These are phyloP conservation scores for Australoheros facetus DNA, from an alignment of 2,797 vertebrate species.

Conservation along the genomic window DNA sequence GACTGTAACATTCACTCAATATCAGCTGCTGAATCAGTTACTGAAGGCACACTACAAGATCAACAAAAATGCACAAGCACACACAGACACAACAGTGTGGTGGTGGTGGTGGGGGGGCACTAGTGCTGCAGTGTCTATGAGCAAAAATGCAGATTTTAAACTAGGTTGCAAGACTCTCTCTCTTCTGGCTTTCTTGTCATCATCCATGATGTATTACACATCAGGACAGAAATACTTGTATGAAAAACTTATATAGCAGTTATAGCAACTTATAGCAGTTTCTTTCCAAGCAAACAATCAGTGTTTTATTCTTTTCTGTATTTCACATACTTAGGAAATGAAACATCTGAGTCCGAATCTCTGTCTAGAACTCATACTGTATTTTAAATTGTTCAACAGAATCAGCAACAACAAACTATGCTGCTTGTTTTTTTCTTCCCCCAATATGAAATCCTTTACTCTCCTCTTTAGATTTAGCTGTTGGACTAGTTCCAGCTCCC, in stretches of 20 bases:
- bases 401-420: conserved; percentile 26
- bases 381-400: conserved; percentile 13
- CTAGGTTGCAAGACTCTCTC: background rate
- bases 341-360: conserved; percentile 44
- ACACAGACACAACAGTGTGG: background rate
- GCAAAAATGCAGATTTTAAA: background rate
- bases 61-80: background rate
- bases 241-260: conserved; percentile 13
- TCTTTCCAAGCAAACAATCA: conserved; percentile 44
- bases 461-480: background rate
- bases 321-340: conserved; percentile 46
- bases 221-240: background rate
- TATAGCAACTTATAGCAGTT: conserved; percentile 23
- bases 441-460: conserved; percentile 6
- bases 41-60: conserved; percentile 21
- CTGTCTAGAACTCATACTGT: conserved; percentile 25
- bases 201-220: background rate
- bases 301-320: conserved; percentile 57
- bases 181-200: background rate
- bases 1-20: conserved; percentile 69
- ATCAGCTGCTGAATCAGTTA: conserved; percentile 58
- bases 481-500: background rate
- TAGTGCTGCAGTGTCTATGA: background rate
- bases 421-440: background rate
- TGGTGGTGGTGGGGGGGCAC: background rate